These are phyloP conservation scores for Asbolus verrucosus DNA, from an alignment of 1,140 invertebrate species.

Conservation along the genomic window DNA sequence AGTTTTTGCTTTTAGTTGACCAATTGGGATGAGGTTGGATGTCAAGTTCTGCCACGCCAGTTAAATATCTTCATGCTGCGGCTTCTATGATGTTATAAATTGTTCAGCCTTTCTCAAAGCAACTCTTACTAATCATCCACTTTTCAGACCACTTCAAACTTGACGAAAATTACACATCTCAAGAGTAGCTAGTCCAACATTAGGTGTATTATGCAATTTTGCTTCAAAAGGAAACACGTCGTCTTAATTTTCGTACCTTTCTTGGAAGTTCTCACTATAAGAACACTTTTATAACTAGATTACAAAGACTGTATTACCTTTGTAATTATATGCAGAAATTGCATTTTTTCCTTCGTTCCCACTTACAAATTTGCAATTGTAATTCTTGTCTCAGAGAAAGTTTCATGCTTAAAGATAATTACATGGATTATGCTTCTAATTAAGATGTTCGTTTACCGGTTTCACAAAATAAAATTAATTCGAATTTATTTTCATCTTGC, in stretches of 20 bases:
- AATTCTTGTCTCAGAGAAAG: conserved; percentile 18
- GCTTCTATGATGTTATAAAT: too few species aligned
- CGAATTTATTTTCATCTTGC: not conserved
- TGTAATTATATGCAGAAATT: conserved; percentile 27
- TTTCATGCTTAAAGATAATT: not conserved
- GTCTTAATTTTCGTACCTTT: conserved; percentile 24
- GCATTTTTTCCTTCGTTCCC: conserved; percentile 13
- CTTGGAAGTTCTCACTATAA: conserved; percentile 34
- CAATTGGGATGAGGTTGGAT: too few species aligned
- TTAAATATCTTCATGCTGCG: too few species aligned
- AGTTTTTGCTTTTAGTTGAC: too few species aligned
- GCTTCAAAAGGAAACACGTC: conserved; percentile 33
- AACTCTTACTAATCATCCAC: conserved; percentile 20
- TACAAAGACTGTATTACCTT: conserved; percentile 39
- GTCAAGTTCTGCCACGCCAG: too few species aligned
- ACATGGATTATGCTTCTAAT: conserved; percentile 9
- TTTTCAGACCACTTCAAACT: conserved; percentile 3
- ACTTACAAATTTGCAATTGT: conserved; percentile 23
- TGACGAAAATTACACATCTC: conserved; percentile 30
- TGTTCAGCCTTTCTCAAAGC: too few species aligned
- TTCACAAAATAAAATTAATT: conserved; percentile 17
- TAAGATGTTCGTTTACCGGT: not conserved
- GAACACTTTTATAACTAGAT: conserved; percentile 29
- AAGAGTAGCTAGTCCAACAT: not conserved
- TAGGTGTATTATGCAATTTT: conserved; percentile 22